phyloP scores from a whole-genome alignment of 2,113 vertebrate species.

The Sterrhoptilus dennistouni region DNA sequence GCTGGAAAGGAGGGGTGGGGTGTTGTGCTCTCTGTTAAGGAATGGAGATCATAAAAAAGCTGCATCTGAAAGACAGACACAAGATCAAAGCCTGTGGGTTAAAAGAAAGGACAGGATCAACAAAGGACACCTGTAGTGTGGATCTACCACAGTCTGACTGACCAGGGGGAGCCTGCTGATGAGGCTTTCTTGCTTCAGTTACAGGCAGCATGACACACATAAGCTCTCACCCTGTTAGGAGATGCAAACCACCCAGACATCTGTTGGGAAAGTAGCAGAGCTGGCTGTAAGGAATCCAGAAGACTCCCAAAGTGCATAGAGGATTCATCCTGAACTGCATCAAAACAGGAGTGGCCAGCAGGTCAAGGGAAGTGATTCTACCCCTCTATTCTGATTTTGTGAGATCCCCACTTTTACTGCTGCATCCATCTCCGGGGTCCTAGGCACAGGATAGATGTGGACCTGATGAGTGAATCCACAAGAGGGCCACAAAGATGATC shows the following conservation, averaged over 20 bases:
- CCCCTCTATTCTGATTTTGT: neutral
- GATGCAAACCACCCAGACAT: neutral
- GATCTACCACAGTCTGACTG: neutral
- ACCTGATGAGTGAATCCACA: neutral
- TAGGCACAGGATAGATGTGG: rapidly evolving
- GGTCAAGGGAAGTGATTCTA: neutral
- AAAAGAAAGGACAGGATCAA: neutral
- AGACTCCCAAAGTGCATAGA: neutral
- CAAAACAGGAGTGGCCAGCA: neutral
- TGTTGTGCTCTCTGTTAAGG: neutral
- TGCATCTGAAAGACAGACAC: neutral
- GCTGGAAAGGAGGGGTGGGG: neutral
- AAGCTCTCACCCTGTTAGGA: neutral
- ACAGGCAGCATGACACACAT: neutral
- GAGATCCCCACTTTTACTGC: neutral
- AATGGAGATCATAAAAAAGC: neutral
- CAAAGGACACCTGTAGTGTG: neutral
- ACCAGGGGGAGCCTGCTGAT: neutral
- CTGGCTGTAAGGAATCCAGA: neutral
- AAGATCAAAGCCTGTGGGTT: neutral
- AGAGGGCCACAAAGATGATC: neutral
- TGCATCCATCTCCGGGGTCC: neutral
- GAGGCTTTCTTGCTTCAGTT: neutral
- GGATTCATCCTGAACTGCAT: neutral
- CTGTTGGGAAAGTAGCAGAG: neutral